Conservation (phyloP, 2,888 invertebrate species). For the Elmis aenea region DNA sequence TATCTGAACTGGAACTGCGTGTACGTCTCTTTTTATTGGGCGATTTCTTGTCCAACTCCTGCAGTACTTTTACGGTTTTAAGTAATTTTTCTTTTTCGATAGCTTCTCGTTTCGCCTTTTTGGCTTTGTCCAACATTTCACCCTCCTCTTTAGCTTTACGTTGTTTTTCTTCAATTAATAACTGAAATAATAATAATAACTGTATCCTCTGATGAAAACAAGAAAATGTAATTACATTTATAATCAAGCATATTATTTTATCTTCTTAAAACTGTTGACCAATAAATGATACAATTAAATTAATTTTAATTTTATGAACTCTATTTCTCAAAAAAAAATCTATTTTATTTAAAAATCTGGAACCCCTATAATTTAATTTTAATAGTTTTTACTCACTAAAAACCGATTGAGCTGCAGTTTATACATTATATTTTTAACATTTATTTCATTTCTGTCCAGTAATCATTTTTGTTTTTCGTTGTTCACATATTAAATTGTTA, state of each 20-base stretch:
- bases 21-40: constrained; percentile 18
- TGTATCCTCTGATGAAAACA: background rate
- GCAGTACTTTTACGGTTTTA: constrained; percentile 43
- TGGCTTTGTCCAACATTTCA: constrained; percentile 46
- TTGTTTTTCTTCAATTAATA: constrained; percentile 42
- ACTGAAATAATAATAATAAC: constrained; percentile 8
- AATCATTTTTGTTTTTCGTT: no score
- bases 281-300: constrained; percentile 20
- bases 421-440: no score
- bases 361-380: no score
- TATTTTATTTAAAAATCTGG: no score
- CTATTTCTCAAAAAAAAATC: no score
- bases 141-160: constrained; percentile 45
- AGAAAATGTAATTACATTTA: no score
- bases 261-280: constrained; percentile 17
- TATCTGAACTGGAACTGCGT: constrained; percentile 25
- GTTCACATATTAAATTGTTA: no score
- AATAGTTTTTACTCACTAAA: no score
- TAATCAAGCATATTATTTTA: no score
- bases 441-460: no score
- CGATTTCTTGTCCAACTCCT: constrained; percentile 39
- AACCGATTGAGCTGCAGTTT: no score
- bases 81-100: constrained; percentile 45
- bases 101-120: constrained; percentile 43
- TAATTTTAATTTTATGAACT: no score